Percentiles rank a stretch among this genome's conserved stretches.
These are phyloP conservation scores for Odontamblyopus lacepedii DNA, from an alignment of 2,797 vertebrate species.

Conservation along the genomic window DNA sequence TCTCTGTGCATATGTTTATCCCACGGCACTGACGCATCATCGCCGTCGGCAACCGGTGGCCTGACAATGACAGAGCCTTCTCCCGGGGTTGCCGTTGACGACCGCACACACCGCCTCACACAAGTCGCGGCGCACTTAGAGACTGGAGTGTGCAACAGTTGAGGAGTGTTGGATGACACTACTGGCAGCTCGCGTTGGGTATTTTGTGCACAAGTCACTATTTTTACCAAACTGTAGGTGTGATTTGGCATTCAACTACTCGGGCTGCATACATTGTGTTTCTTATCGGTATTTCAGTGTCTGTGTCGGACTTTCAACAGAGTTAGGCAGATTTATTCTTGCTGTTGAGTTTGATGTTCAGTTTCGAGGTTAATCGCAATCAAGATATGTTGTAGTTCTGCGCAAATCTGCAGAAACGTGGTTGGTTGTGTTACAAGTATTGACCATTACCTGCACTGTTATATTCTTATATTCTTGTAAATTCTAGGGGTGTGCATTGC, in stretches of 20 bases:
- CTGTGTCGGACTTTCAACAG: neutral
- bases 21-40: conserved; percentile 61
- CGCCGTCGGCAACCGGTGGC: conserved; percentile 66
- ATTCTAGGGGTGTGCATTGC: no score
- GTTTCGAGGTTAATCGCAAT: neutral
- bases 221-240: conserved; percentile 25
- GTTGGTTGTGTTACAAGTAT: neutral
- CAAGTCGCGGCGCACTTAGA: conserved; percentile 27
- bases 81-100: conserved; percentile 47
- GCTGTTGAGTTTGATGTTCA: neutral
- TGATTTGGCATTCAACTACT: conserved; percentile 18
- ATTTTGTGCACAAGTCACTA: conserved; percentile 9
- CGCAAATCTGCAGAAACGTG: neutral
- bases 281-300: conserved; percentile 6
- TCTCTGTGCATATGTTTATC: conserved; percentile 70
- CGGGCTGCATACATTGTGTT: neutral
- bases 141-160: conserved; percentile 37
- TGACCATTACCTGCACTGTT: no score
- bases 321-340: neutral
- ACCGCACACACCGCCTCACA: conserved; percentile 12
- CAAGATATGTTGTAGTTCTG: neutral
- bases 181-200: conserved; percentile 28
- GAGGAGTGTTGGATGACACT: conserved; percentile 31
- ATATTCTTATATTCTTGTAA: no score
- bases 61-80: conserved; percentile 66